Evolutionary conservation across 2,113 vertebrate genomes (phyloP).

Genomic region (Aramus guarauna): DNA sequence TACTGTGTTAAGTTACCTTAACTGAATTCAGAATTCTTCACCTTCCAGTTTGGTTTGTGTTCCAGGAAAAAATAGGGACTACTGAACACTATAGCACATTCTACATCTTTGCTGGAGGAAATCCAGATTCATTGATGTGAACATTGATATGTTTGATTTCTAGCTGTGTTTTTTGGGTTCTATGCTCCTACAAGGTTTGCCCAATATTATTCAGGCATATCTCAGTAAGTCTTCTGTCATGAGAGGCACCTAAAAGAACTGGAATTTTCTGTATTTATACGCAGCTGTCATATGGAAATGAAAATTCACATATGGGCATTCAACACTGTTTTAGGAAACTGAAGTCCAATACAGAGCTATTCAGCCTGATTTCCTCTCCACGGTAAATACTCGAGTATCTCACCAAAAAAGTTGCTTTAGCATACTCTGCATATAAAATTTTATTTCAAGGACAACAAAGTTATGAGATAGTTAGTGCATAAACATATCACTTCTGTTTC

Average conservation of each 20-base stretch:
- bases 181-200: not conserved
- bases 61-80: not conserved
- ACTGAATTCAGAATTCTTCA: not conserved
- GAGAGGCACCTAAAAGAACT: not conserved
- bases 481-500: not conserved
- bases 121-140: not conserved
- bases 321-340: not conserved
- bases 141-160: not conserved
- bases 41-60: not conserved
- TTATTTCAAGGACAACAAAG: not conserved
- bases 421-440: not conserved
- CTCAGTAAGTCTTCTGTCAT: not conserved
- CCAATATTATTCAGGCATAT: not conserved
- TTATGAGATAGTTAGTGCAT: not conserved
- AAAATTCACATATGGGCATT: not conserved
- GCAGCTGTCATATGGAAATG: not conserved
- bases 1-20: not conserved
- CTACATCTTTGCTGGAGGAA: not conserved
- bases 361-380: not conserved
- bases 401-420: not conserved
- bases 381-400: not conserved
- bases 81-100: not conserved
- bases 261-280: not conserved
- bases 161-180: not conserved
- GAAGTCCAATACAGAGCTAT: not conserved